Evolutionary conservation across 2,113 vertebrate species (phyloP).

Genomic region (Mungos mungo): DNA sequence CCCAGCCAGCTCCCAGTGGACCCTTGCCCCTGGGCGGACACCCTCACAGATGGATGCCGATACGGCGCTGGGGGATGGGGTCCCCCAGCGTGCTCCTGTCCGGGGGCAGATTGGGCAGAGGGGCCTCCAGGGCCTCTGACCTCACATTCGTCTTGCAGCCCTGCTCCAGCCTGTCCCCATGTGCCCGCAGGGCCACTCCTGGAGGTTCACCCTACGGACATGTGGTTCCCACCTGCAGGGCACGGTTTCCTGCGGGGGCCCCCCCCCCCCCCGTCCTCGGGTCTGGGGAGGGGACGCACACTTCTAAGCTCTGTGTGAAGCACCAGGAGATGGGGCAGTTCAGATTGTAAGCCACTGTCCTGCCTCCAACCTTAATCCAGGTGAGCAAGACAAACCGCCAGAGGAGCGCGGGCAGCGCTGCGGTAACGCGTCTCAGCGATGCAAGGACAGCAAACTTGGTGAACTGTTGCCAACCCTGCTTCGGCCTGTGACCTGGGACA

Average conservation of each 20-base stretch:
- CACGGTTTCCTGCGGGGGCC: not conserved
- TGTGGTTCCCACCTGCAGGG: not conserved
- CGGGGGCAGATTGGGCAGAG: not conserved
- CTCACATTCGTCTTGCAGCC: not conserved
- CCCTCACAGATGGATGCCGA: not conserved
- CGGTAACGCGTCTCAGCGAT: fast-evolving
- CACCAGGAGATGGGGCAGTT: not conserved
- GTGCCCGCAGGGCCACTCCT: not conserved
- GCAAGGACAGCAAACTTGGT: too few relatives aligned
- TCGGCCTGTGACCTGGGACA: not conserved
- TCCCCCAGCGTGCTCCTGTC: fast-evolving
- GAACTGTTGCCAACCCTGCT: not conserved
- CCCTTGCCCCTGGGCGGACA: not conserved
- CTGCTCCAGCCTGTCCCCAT: too few relatives aligned
- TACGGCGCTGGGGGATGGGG: fast-evolving
- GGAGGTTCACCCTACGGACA: not conserved
- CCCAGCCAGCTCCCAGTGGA: not conserved
- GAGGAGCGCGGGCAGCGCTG: fast-evolving
- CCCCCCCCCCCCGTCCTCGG: not conserved
- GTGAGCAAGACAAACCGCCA: not conserved
- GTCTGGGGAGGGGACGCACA: not conserved
- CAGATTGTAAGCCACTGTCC: not conserved
- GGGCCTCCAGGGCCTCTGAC: not conserved
- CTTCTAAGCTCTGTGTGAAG: not conserved
- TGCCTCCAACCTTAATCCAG: not conserved